Conservation (phyloP, 2,113 vertebrate genomes). For the Pedetes capensis region DNA sequence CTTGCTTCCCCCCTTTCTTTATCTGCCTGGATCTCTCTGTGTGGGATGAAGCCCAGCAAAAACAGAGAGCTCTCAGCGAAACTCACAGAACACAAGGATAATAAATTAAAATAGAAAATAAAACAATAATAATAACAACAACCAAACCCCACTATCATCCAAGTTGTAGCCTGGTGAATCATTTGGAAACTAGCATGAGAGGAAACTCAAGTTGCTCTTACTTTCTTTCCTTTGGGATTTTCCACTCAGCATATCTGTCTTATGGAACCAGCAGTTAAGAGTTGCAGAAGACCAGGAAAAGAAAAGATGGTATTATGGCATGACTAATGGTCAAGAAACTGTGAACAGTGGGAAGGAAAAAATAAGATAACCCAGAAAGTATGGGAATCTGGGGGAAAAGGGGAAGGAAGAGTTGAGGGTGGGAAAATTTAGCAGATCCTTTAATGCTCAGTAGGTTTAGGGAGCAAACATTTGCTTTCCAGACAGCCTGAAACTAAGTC, state of each 20-base stretch:
- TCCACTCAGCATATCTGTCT: not conserved
- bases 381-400: not conserved
- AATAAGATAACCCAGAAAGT: not conserved
- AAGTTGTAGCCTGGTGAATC: not conserved
- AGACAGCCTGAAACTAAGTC: not conserved
- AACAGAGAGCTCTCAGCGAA: not conserved
- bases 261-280: not conserved
- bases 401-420: not conserved
- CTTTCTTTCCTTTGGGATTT: not conserved
- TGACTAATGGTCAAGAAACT: not conserved
- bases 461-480: not conserved
- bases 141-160: rapidly evolving
- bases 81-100: not conserved
- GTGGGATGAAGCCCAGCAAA: not conserved
- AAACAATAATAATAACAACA: too few relatives aligned
- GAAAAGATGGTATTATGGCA: not conserved
- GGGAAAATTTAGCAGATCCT: too few relatives aligned
- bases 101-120: not conserved
- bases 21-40: too few relatives aligned
- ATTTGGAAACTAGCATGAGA: not conserved
- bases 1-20: not conserved
- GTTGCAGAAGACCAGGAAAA: not conserved
- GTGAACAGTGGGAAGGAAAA: not conserved
- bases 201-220: not conserved
- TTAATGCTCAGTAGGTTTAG: not conserved